Percentiles rank a stretch among this genome's conserved stretches.
Conservation (phyloP, 35 echinoderm and acorn worm genomes). For the Lytechinus pictus region DNA sequence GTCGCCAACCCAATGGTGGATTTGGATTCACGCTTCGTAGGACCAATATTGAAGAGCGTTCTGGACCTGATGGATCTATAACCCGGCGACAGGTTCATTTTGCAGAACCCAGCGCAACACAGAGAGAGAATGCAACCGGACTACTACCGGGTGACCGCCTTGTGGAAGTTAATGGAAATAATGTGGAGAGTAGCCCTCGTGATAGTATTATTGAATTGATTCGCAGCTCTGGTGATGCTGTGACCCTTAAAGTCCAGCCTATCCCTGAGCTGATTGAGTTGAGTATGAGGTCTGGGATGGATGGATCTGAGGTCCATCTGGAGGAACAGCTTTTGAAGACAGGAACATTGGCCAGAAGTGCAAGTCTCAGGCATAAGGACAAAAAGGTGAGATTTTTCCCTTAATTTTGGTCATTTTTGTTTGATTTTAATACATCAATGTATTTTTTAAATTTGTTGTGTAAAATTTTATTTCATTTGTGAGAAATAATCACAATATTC, state of each 20-base stretch:
- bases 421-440: not conserved
- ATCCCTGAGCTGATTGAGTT: conserved; percentile 95
- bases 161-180: conserved; percentile 90
- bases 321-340: conserved; percentile 90
- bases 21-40: conserved; percentile 93
- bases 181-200: conserved; percentile 79
- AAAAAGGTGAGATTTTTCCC: conserved; percentile 65
- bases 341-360: conserved; percentile 80
- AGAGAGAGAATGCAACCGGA: conserved; percentile 89
- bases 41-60: conserved; percentile 77
- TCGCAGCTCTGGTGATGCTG: conserved; percentile 77
- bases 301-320: conserved; percentile 83
- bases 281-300: conserved; percentile 81
- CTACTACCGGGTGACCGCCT: conserved; percentile 91
- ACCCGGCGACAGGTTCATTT: conserved; percentile 85
- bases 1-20: conserved; percentile 80
- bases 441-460: not conserved
- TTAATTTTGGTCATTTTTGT: too few species aligned
- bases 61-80: conserved; percentile 56
- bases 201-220: conserved; percentile 91
- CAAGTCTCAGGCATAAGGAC: conserved; percentile 79
- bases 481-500: not conserved
- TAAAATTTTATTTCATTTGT: not conserved
- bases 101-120: conserved; percentile 86
- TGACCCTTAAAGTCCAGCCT: conserved; percentile 92